Base-by-base conservation (phyloP, 2,797 vertebrate genomes). In the Pseudomugil tenellus region DNA sequence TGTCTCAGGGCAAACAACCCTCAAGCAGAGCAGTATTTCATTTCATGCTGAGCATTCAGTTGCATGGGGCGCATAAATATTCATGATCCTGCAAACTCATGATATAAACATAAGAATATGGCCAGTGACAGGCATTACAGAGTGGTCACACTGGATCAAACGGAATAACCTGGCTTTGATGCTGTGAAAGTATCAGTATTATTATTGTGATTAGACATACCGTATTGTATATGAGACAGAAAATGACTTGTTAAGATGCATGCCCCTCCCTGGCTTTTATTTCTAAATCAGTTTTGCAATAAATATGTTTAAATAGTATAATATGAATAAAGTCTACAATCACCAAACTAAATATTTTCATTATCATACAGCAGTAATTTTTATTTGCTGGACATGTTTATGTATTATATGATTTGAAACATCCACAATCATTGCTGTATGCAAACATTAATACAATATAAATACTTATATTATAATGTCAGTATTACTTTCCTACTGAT, bases 41-140 rank as follows among this genome's bases (percentile, higher is more conserved):
- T 92, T 85, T 85, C 87, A 86, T 83, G 87, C 77, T 87, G 81
- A 87, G 85, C 74, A 80, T 87, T 88, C 80, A 87, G 79, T 86
- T 80, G 79, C 77, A 85, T 41, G 59, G 53, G 59, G 59, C 32
- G 23, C 85, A 91, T 93, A 87, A 86, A 93, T 91, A 93, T 93
- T 87, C 87, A 93, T 89, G 89, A 88, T 84, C 67, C 68, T 83
- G 69, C 78, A 64, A 89, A 88, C 67, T 65, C 75, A 70, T 89
- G 84, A 91, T 90, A 92, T 89, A 92, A 93, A 92, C 91, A 92
- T 84, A 86, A 81, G 82, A 89, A 87, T 88, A 90, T 89, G 84
- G 67, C 79, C 79, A 81, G 81, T 87, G 91, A 92, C 89, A 89
- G 81, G 86, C 86, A 87, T 86, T 90, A 85, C 80, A 85, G 82